phyloP scores from a whole-genome alignment of 2,888 invertebrate species.

The Cyclophora albipunctata region DNA sequence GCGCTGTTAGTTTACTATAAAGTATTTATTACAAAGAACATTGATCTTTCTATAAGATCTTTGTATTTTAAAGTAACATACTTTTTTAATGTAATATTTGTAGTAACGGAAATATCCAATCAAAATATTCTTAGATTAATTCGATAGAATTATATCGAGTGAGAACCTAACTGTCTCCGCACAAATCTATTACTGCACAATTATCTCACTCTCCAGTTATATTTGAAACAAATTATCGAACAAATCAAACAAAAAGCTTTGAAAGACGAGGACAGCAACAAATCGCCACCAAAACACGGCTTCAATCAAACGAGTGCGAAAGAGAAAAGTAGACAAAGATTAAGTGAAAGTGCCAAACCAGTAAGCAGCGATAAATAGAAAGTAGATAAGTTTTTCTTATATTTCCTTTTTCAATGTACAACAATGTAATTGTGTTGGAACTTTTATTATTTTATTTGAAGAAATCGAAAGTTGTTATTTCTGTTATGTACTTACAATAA shows the following conservation, averaged over 20 bases:
- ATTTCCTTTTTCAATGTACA: constrained; percentile 25
- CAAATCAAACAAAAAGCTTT: neutral
- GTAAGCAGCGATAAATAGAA: constrained; percentile 28
- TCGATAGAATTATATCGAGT: no score
- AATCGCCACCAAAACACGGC: neutral
- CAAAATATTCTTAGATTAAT: no score
- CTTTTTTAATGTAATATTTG: no score
- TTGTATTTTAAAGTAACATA: no score
- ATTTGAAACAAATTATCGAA: neutral
- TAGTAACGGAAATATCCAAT: no score
- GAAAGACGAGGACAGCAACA: no score
- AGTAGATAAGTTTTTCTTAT: constrained; percentile 27
- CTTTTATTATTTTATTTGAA: constrained; percentile 28
- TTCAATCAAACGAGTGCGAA: constrained; percentile 5
- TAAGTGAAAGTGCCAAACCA: constrained; percentile 34
- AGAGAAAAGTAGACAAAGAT: constrained; percentile 13
- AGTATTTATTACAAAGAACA: no score
- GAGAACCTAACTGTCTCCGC: no score
- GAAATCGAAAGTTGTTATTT: constrained; percentile 47
- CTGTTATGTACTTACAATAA: constrained; percentile 13
- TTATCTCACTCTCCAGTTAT: neutral
- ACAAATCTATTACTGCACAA: constrained; percentile 3
- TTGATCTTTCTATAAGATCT: no score
- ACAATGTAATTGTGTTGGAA: constrained; percentile 31
- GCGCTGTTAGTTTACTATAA: no score